Evolutionary conservation across 2,797 vertebrate genomes (phyloP).

Genomic region (Sebastes iracundus): DNA sequence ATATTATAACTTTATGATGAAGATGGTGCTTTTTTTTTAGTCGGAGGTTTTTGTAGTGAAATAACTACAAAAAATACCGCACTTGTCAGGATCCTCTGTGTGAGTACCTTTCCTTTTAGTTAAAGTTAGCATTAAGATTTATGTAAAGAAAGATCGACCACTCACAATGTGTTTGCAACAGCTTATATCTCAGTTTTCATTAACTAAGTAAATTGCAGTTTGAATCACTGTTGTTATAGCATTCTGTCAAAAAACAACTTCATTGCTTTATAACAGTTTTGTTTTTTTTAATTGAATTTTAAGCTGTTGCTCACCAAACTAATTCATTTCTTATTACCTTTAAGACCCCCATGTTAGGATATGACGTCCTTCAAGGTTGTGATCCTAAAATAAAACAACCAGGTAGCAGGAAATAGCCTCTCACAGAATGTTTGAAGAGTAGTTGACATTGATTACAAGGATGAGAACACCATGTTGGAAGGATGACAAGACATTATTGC

Average conservation of each 20-base stretch:
- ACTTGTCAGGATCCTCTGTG: too few relatives aligned
- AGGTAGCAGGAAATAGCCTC: constrained; percentile 17
- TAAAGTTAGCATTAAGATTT: not conserved
- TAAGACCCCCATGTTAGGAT: not conserved
- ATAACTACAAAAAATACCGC: too few relatives aligned
- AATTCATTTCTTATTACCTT: not conserved
- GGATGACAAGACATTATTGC: not conserved
- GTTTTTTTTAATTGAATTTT: not conserved
- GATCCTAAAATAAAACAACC: constrained; percentile 6
- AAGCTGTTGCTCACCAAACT: not conserved
- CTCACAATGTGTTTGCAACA: not conserved
- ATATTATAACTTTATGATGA: too few relatives aligned
- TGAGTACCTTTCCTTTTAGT: not conserved
- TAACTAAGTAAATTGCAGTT: not conserved
- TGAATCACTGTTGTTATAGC: not conserved
- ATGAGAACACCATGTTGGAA: not conserved
- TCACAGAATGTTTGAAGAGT: not conserved
- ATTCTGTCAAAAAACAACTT: not conserved
- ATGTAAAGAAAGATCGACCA: not conserved
- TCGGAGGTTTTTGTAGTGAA: too few relatives aligned
- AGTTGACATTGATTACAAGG: constrained; percentile 26
- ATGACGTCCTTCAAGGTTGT: not conserved
- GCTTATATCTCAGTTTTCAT: not conserved
- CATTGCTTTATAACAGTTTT: not conserved
- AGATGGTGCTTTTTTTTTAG: too few relatives aligned